Base-by-base conservation (phyloP, 2,797 vertebrate species). In the Lepus townsendii region DNA sequence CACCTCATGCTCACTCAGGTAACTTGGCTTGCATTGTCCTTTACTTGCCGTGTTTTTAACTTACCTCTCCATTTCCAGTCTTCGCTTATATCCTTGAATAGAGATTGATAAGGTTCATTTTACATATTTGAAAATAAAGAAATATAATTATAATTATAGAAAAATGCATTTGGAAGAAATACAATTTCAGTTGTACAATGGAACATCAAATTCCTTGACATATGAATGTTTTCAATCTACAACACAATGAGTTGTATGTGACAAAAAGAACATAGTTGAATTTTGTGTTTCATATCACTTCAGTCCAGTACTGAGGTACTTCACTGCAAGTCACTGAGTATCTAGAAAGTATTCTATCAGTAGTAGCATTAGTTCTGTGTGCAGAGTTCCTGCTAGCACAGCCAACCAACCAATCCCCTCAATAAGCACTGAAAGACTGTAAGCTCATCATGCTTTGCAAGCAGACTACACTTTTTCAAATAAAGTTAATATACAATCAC, bases 291-390 rank as follows among this genome's bases (percentile, higher is more conserved):
- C 35, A 82, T 57, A 90, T 91, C n/a, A 26, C 27, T 60, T 85
- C 20, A 94, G 47, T 27, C 12, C 38, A 27, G 35, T 66, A 52
- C 68, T 72, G 24, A 7, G n/a, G 19, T n/a, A 52, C 66, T 77
- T 91, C 50, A 38, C 1, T 47, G 76, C 30, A 78, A 60, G 35
- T 47, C 78, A 69, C 52, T 27, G 27, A 89, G n/a, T 22, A 24
- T 32, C 20, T 82, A n/a, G 68, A 73, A 94, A 80, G 17, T 62
- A 76, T 91, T 88, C 82, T 89, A 83, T 90, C 96, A 84, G 86
- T 52, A 83, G 50, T 30, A 73, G 69, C 42, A 54, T 68, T 35
- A 47, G 32, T 73, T n/a, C 20, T 66, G 11, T 47, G 83, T 35
- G 19, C 54, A 85, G 57, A 88, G 63, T 10, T 90, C 54, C 65